Percentiles rank a stretch among this genome's conserved stretches.
Conservation (phyloP, 2,888 invertebrate species). For the Pristionchus mayeri region DNA sequence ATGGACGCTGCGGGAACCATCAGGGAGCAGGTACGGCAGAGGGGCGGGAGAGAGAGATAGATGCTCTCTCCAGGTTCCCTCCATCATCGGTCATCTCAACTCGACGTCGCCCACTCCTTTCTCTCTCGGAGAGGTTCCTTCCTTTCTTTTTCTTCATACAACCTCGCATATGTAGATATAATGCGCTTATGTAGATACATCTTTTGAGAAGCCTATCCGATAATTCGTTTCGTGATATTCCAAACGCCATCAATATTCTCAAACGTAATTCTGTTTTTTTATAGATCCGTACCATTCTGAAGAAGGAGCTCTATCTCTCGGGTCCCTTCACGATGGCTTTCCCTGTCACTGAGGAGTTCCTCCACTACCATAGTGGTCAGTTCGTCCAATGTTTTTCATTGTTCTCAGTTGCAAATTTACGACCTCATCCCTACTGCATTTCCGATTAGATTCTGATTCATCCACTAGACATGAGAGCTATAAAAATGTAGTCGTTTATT, state of each 20-base stretch:
- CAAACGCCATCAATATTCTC: too few species aligned
- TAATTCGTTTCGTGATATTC: too few species aligned
- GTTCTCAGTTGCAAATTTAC: neutral
- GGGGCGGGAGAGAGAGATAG: neutral
- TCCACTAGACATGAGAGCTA: too few species aligned
- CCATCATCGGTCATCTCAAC: conserved; percentile 74
- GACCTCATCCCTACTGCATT: neutral
- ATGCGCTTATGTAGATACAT: too few species aligned
- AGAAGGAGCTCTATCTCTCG: conserved; percentile 70
- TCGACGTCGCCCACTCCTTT: conserved; percentile 65
- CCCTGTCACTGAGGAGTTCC: conserved; percentile 75
- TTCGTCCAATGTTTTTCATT: too few species aligned
- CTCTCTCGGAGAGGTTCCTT: conserved; percentile 55
- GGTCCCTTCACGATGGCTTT: conserved; percentile 75
- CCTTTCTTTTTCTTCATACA: neutral
- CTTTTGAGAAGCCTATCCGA: too few species aligned
- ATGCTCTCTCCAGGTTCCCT: conserved; percentile 65
- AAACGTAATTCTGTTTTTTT: neutral
- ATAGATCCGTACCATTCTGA: conserved; percentile 70
- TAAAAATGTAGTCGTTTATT: too few species aligned
- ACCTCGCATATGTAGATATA: neutral
- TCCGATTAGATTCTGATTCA: too few species aligned
- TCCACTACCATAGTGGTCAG: conserved; percentile 70
- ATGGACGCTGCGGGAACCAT: conserved; percentile 71
- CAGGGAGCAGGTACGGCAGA: conserved; percentile 51